Base-by-base conservation (phyloP, 64 coral and sea anemone genomes). In the Montipora sp. region DNA sequence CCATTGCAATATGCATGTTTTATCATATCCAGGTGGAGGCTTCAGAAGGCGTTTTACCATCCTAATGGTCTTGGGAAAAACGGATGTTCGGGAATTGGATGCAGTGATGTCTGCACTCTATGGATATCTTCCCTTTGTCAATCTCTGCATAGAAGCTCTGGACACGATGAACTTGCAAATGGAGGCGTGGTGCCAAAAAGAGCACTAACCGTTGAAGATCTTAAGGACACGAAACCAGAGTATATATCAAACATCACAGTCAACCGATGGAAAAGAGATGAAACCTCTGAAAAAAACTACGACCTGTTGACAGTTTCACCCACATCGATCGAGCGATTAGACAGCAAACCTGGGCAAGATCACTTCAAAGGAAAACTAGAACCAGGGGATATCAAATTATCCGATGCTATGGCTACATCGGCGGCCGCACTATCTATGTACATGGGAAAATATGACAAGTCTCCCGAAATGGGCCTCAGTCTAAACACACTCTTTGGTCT, bases 351-450 rank as follows among this genome's bases (percentile, higher is more conserved):
- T 36, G 36, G 36, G 36, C 36, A 36, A 36, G 36, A 36, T 36
- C 36, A 36, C 11, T 87, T 90, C 1, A 10, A 96, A 27, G 83
- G 80, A 23, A 80, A 57, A 58, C 78, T 90, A 59, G 36, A 36
- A 0, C 95, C 95, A 24, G 65, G 51, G 50, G 95, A 96, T 76
- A 66, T 96, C 50, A 93, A 80, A 48, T 65, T 96, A 13, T 93
- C 90, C n/a, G 87, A 88, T 18, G 95, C 91, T 55, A 90, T 96
- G 95, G 65, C 95, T n/a, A 81, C 87, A 81, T 96, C 95, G 63
- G 95, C 95, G 45, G 95, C 95, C 47, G 91, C 87, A 12, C 2
- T 96, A 43, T 90, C 91, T n/a, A 82, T 49, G 0, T 77, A 93
- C 87, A 80, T 90, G 67, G 95, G 87, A 19, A 93, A 49, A 21